Evolutionary conservation across 2,113 vertebrate genomes (phyloP).

Genomic region (Euleptes europaea): DNA sequence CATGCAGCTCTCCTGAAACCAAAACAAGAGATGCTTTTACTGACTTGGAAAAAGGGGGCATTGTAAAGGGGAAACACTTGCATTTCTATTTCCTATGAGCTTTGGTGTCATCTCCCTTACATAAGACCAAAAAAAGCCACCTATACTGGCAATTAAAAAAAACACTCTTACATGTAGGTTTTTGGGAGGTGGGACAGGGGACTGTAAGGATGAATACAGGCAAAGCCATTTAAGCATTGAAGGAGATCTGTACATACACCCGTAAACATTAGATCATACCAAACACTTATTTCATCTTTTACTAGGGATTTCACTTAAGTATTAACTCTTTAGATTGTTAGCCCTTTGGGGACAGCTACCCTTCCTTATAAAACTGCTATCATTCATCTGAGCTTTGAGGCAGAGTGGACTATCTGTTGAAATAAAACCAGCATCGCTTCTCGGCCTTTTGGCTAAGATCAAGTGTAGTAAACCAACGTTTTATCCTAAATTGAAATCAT

Average conservation of each 20-base stretch:
- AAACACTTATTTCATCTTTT: neutral
- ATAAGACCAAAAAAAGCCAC: conserved; percentile 7
- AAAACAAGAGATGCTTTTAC: conserved; percentile 56
- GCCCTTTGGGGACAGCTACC: neutral
- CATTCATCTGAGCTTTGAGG: neutral
- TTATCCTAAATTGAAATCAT: neutral
- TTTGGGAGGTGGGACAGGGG: conserved; percentile 38
- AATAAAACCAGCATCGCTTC: too few relatives aligned
- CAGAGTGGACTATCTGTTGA: neutral
- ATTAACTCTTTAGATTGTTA: neutral
- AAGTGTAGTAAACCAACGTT: too few relatives aligned
- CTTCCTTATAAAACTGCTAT: neutral
- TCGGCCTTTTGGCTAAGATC: too few relatives aligned
- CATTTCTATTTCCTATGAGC: conserved; percentile 50
- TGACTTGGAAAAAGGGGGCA: conserved; percentile 50
- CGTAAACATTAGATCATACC: neutral
- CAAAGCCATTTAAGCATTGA: conserved; percentile 25
- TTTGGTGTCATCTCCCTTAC: conserved; percentile 43
- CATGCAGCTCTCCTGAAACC: conserved; percentile 41
- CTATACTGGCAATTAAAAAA: conserved; percentile 10
- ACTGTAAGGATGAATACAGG: conserved; percentile 32
- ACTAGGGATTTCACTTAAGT: neutral
- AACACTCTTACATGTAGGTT: conserved; percentile 7
- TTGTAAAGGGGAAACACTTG: conserved; percentile 7
- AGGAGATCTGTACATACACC: conserved; percentile 24